These are phyloP conservation scores for Anastrepha obliqua DNA, from an alignment of 1,140 invertebrate species.

Conservation along the genomic window DNA sequence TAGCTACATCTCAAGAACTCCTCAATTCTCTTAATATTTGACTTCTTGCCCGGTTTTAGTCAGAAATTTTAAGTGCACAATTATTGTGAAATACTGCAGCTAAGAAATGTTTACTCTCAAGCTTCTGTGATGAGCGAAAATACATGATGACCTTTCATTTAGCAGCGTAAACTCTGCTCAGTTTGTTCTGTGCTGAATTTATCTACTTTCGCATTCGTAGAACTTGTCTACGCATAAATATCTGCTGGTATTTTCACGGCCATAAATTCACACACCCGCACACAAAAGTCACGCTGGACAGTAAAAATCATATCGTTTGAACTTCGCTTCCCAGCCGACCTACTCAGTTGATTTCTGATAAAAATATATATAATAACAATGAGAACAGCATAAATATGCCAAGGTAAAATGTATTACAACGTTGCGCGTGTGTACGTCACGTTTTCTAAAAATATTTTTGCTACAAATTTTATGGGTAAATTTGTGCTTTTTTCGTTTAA, in stretches of 20 bases:
- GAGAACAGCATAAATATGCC: background rate
- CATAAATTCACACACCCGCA: background rate
- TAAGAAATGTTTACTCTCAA: too few relatives aligned
- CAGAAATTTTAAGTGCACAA: too few relatives aligned
- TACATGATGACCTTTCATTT: background rate
- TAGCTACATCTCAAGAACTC: too few relatives aligned
- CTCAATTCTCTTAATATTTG: too few relatives aligned
- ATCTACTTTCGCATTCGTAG: background rate
- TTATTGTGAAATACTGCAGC: too few relatives aligned
- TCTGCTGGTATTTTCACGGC: background rate
- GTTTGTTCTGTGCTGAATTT: too few relatives aligned
- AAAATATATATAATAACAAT: background rate
- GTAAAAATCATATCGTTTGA: too few relatives aligned
- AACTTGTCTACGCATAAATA: background rate
- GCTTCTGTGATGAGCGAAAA: too few relatives aligned
- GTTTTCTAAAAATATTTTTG: background rate
- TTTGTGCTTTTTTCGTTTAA: background rate
- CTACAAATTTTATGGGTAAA: background rate
- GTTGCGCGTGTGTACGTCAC: background rate
- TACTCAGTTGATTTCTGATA: background rate
- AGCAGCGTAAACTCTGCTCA: background rate
- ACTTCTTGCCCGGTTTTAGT: too few relatives aligned
- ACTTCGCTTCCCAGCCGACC: too few relatives aligned
- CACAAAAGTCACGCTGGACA: background rate
- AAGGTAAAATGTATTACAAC: background rate